Percentiles rank a stretch among this genome's conserved stretches.
These are phyloP conservation scores for Armadillidium nasatum DNA, from an alignment of 1,140 invertebrate genomes.

Conservation along the genomic window DNA sequence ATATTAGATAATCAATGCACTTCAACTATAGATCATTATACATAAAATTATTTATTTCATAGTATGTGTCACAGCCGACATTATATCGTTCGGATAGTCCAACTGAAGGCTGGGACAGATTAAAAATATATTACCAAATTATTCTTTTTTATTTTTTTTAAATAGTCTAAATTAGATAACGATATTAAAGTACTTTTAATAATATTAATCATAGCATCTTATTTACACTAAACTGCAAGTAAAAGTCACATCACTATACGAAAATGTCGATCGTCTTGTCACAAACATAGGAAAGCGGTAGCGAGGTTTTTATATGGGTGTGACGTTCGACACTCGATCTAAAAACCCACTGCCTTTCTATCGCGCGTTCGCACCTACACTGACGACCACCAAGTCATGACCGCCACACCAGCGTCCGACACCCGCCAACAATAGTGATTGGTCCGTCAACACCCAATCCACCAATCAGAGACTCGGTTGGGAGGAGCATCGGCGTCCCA, in stretches of 20 bases:
- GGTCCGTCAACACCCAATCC: conserved; percentile 42
- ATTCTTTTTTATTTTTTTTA: too few species aligned
- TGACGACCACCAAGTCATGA: conserved; percentile 43
- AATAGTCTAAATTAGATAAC: too few species aligned
- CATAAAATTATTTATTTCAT: too few species aligned
- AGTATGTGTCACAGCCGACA: too few species aligned
- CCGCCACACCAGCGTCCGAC: conserved; percentile 42
- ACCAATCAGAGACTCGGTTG: conserved; percentile 33
- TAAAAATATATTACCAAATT: too few species aligned
- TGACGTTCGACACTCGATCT: conserved; percentile 41
- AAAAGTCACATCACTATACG: not conserved
- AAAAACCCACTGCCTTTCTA: conserved; percentile 39
- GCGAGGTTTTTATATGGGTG: conserved; percentile 23
- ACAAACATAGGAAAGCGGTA: not conserved
- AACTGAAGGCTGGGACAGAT: too few species aligned
- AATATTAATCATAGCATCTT: too few species aligned
- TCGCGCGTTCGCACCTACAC: conserved; percentile 43
- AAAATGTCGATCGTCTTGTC: not conserved
- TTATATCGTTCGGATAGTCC: too few species aligned
- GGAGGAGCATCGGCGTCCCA: conserved; percentile 41
- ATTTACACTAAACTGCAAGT: too few species aligned
- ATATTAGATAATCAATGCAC: too few species aligned
- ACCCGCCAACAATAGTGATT: conserved; percentile 44
- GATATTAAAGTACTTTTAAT: too few species aligned
- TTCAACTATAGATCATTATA: too few species aligned